Conservation (phyloP, 2,888 invertebrate genomes). For the Clunio marinus region DNA sequence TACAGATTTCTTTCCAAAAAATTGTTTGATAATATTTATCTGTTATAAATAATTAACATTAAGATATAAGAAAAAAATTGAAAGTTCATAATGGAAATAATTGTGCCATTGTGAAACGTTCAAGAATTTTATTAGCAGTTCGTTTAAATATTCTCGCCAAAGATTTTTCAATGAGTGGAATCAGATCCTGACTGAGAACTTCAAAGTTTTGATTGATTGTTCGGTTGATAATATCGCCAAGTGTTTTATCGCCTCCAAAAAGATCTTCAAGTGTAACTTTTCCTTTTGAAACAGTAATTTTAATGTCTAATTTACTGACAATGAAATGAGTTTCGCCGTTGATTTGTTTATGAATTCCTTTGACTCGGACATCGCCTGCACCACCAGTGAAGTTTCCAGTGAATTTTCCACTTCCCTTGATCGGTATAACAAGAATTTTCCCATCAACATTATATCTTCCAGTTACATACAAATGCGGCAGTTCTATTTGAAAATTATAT, state of each 20-base stretch:
- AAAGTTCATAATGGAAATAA: slow-evolving; percentile 51
- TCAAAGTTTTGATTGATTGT: slow-evolving; percentile 48
- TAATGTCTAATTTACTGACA: slow-evolving; percentile 51
- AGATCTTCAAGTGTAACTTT: slow-evolving; percentile 53
- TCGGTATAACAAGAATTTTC: slow-evolving; percentile 53
- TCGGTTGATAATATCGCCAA: slow-evolving; percentile 48
- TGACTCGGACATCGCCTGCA: slow-evolving; percentile 48
- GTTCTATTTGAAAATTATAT: slow-evolving; percentile 50
- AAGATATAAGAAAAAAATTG: no score
- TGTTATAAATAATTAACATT: no score
- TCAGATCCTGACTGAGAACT: slow-evolving; percentile 53
- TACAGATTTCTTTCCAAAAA: no score
- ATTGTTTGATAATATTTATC: no score
- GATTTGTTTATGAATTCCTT: slow-evolving; percentile 45
- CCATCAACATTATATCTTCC: slow-evolving; percentile 56
- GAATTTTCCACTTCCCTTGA: slow-evolving; percentile 55
- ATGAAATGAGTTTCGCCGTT: slow-evolving; percentile 51
- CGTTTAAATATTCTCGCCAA: slow-evolving; percentile 51
- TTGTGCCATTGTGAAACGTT: slow-evolving; percentile 52
- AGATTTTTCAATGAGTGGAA: slow-evolving; percentile 55
- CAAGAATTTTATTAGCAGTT: slow-evolving; percentile 54
- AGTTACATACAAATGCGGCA: slow-evolving; percentile 54
- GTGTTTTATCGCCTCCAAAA: slow-evolving; percentile 55
- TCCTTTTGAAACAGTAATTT: slow-evolving; percentile 53
- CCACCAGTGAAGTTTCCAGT: slow-evolving; percentile 55